Evolutionary conservation across 2,113 vertebrate genomes (phyloP).

Genomic region (Ranitomeya variabilis): DNA sequence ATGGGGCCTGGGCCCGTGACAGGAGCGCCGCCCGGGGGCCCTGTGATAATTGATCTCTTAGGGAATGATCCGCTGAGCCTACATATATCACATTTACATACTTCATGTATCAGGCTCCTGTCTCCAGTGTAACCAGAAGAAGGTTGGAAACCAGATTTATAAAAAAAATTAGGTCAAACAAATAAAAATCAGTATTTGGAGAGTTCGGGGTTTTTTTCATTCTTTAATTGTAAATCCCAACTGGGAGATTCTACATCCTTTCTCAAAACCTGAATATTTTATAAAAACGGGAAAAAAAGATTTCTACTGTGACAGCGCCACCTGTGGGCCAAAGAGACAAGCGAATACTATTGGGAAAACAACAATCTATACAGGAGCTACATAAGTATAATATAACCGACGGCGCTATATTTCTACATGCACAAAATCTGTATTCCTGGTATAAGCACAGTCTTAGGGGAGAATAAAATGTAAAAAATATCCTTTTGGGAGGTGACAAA

Average conservation of each 20-base stretch:
- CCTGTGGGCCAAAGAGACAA: background rate
- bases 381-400: background rate
- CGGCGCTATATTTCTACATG: too few relatives aligned
- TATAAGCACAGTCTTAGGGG: too few relatives aligned
- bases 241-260: background rate
- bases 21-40: background rate
- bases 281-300: background rate
- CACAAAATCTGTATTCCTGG: too few relatives aligned
- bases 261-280: background rate
- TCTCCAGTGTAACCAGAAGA: background rate
- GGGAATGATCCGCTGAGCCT: background rate
- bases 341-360: background rate
- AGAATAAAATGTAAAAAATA: too few relatives aligned
- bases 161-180: conserved; percentile 15
- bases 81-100: background rate
- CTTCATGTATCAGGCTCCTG: background rate
- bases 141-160: background rate
- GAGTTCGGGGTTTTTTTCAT: background rate
- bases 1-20: background rate
- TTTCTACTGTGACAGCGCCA: background rate
- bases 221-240: conserved; percentile 7
- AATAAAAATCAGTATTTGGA: background rate
- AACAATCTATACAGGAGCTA: background rate
- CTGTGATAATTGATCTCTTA: background rate
- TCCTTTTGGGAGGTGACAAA: too few relatives aligned